Evolutionary conservation across 2,888 invertebrate species (phyloP).

Genomic region (Lasioglossum pauxillum): DNA sequence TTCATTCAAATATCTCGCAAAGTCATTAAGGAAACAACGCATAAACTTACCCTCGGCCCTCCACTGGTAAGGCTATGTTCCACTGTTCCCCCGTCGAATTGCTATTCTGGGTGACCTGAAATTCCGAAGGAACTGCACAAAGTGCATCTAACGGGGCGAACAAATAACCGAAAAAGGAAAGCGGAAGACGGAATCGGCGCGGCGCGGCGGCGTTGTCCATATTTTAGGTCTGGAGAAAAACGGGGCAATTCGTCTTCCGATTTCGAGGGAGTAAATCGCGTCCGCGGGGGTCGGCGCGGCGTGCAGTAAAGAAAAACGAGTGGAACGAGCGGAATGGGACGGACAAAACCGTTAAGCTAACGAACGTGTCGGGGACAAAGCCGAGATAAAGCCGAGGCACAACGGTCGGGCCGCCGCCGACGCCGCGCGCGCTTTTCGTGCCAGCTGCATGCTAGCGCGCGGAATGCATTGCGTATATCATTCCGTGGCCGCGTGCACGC

Average conservation of each 20-base stretch:
- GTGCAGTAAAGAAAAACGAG: conserved; percentile 41
- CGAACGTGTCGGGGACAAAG: conserved; percentile 66
- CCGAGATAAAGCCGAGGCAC: conserved; percentile 59
- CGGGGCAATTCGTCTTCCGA: conserved; percentile 57
- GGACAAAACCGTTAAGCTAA: conserved; percentile 64
- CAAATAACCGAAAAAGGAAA: conserved; percentile 22
- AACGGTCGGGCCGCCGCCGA: background rate
- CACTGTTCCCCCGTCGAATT: background rate
- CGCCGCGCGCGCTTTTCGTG: conserved; percentile 47
- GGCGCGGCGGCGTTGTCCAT: conserved; percentile 32
- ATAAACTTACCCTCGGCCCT: background rate
- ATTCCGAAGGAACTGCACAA: background rate
- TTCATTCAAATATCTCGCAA: background rate
- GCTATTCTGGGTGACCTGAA: background rate
- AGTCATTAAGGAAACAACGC: background rate
- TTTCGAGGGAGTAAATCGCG: conserved; percentile 60
- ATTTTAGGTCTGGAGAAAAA: conserved; percentile 44
- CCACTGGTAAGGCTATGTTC: background rate
- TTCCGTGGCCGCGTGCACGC: conserved; percentile 51
- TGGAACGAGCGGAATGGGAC: conserved; percentile 46
- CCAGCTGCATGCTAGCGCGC: conserved; percentile 45
- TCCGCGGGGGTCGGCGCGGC: conserved; percentile 16
- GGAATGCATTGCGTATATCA: conserved; percentile 65
- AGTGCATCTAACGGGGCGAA: background rate
- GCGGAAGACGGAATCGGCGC: background rate